Evolutionary conservation across 2,888 invertebrate genomes (phyloP), one percentile per base, ranked within the genome.

Genomic region (Coelinius sp.): DNA sequence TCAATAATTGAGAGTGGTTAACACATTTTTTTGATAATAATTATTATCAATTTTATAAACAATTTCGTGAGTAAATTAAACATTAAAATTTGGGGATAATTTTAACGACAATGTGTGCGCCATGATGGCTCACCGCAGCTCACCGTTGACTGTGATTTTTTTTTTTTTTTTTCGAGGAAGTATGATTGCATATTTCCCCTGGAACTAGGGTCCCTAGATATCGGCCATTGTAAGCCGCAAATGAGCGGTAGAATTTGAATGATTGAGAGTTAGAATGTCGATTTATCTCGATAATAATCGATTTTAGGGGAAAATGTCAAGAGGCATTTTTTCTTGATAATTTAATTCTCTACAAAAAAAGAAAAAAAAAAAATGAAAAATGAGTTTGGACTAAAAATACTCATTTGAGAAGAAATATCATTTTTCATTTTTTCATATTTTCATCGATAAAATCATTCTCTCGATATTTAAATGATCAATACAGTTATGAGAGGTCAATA

Each of bases 121-220:
- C 81, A 80, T 79, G 77, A 80, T 79, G 77, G 75, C 74, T 78
- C 73, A 49, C 73, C 65, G 74, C 79, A 76, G 75, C 74, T 78
- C 73, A 49, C 73, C 65, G 74, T 75, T 67, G 76, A 79, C 79
- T 81, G 65, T 49, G 67, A 68, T 56, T n/a, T 2, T n/a, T n/a
- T n/a, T 49, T 8, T 49, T 17, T 17, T 49, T 44, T 44, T 44
- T 44, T n/a, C 31, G 31, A 44, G n/a, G 1, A 49, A 20, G 8
- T 3, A 2, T 4, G 20, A 8, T 6, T 6, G 8, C 8, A 31
- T 41, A 5, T 41, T n/a, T 12, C n/a, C 41, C 2, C 2, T 8
- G 41, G n/a, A 41, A 31, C 3, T 31, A 7, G 35, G 35, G 35
- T 8, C 35, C 35, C 35, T 35, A 35, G 35, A 6, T 35, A 35